Evolutionary conservation across 2,113 vertebrate species (phyloP).

Genomic region (Neodon shergylaensis): DNA sequence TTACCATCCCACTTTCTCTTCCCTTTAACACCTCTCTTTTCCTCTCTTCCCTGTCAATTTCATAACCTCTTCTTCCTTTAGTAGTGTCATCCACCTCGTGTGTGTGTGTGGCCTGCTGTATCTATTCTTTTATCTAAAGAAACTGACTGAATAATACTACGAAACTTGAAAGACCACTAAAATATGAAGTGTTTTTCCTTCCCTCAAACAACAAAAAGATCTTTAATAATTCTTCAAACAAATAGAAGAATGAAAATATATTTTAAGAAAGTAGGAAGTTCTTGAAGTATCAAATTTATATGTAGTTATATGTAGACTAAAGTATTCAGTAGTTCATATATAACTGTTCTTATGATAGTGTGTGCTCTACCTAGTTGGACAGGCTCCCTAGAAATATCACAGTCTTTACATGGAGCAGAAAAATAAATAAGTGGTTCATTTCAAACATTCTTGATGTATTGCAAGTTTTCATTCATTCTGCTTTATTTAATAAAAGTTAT

Average conservation of each 20-base stretch:
- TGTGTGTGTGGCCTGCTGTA: neutral
- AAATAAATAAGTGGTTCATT: neutral
- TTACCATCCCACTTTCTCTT: neutral
- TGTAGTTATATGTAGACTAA: neutral
- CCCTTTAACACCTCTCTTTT: neutral
- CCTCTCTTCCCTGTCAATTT: neutral
- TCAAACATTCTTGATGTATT: neutral
- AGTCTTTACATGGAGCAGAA: neutral
- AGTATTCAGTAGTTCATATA: neutral
- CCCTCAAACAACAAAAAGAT: neutral
- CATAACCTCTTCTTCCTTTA: neutral
- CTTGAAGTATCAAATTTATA: neutral
- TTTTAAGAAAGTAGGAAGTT: neutral
- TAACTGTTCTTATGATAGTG: neutral
- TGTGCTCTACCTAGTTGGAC: neutral
- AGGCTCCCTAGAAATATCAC: neutral
- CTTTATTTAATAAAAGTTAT: constrained; percentile 33
- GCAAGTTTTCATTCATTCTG: neutral
- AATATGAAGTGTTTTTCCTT: neutral
- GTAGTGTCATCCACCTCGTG: neutral
- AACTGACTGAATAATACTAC: neutral
- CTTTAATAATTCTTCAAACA: neutral
- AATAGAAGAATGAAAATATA: neutral
- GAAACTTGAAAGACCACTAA: neutral
- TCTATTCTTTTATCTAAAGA: neutral